phyloP scores from a whole-genome alignment of 2,113 vertebrate genomes.

The Acanthochromis polyacanthus region DNA sequence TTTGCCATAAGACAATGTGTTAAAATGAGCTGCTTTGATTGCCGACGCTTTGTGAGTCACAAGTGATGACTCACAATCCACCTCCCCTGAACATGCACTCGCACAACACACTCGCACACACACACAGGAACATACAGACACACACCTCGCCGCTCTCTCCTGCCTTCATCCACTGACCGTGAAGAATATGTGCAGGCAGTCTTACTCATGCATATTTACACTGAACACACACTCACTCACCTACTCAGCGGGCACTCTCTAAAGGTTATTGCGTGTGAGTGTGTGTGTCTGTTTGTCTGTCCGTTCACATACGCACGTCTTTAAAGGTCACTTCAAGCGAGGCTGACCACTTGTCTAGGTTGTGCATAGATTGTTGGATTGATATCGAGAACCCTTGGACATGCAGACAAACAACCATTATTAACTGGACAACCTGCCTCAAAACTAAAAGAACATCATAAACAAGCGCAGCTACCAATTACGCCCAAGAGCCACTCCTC shows the following conservation, averaged over 20 bases:
- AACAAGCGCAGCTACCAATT: conserved; percentile 46
- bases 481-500: conserved; percentile 34
- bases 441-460: conserved; percentile 21
- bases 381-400: conserved; percentile 66
- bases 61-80: conserved; percentile 82
- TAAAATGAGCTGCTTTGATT: conserved; percentile 75
- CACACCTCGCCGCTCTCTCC: conserved; percentile 57
- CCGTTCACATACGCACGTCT: conserved; percentile 48
- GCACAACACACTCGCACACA: conserved; percentile 31
- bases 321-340: conserved; percentile 79
- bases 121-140: conserved; percentile 27
- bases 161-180: conserved; percentile 79
- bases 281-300: conserved; percentile 61
- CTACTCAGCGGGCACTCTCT: conserved; percentile 75
- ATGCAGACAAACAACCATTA: conserved; percentile 46
- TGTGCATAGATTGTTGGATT: conserved; percentile 66
- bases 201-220: conserved; percentile 86
- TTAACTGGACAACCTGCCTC: conserved; percentile 33
- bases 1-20: conserved; percentile 71
- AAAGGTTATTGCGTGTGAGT: conserved; percentile 74
- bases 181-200: conserved; percentile 81
- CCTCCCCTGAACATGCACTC: conserved; percentile 65
- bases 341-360: conserved; percentile 66
- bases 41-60: conserved; percentile 84
- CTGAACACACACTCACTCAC: conserved; percentile 75